Evolutionary conservation across 2,113 vertebrate species (phyloP).

Genomic region (Falcunculus frontatus): DNA sequence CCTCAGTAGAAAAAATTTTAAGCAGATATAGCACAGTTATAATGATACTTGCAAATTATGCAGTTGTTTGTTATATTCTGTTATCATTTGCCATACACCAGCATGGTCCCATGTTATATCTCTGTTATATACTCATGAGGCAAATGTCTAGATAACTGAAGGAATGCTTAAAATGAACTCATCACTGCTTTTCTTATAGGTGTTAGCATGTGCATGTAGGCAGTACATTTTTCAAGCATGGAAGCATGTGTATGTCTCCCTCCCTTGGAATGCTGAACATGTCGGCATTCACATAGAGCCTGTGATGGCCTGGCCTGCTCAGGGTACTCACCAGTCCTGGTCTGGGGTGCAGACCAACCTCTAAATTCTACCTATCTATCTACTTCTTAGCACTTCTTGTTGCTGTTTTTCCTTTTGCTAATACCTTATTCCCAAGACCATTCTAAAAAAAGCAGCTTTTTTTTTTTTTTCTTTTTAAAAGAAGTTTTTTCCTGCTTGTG

Average conservation of each 20-base stretch:
- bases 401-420: not conserved
- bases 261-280: not conserved
- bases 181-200: not conserved
- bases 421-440: not conserved
- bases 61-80: not conserved
- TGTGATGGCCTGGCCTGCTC: not conserved
- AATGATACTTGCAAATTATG: not conserved
- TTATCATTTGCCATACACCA: not conserved
- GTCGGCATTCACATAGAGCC: not conserved
- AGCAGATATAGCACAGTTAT: not conserved
- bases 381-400: not conserved
- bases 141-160: not conserved
- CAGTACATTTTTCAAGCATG: not conserved
- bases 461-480: not conserved
- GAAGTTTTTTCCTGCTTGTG: not conserved
- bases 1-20: not conserved
- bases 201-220: not conserved
- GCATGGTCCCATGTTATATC: not conserved
- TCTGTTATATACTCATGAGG: not conserved
- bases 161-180: not conserved
- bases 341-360: not conserved
- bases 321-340: not conserved
- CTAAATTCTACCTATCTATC: not conserved
- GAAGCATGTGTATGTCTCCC: rapidly evolving
- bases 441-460: not conserved